Conservation (phyloP, 2,888 invertebrate species). For the Pammene fasciana region DNA sequence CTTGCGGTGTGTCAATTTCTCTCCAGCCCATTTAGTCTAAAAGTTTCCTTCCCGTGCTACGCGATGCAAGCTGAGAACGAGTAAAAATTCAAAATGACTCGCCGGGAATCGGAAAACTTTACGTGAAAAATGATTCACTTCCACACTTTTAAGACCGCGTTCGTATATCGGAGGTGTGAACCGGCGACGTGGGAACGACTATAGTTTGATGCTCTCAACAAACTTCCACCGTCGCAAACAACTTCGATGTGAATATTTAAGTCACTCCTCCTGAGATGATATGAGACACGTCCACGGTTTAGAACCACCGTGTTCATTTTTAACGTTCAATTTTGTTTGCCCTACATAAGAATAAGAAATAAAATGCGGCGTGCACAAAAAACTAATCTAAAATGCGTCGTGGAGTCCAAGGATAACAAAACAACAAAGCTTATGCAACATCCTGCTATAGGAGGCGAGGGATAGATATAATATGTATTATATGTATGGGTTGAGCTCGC, state of each 20-base stretch:
- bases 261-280: slow-evolving; percentile 26
- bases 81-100: slow-evolving; percentile 60
- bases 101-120: slow-evolving; percentile 62
- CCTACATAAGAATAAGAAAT: slow-evolving; percentile 54
- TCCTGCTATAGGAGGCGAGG: slow-evolving; percentile 73
- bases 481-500: slow-evolving; percentile 65
- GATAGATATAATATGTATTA: slow-evolving; percentile 69
- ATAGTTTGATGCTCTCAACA: slow-evolving; percentile 65
- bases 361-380: slow-evolving; percentile 63
- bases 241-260: slow-evolving; percentile 53
- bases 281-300: slow-evolving; percentile 27
- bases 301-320: slow-evolving; percentile 51
- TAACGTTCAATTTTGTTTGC: slow-evolving; percentile 64
- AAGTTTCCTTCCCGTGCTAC: slow-evolving; percentile 66
- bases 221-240: slow-evolving; percentile 58
- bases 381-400: slow-evolving; percentile 79
- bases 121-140: slow-evolving; percentile 66
- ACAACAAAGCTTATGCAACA: slow-evolving; percentile 82
- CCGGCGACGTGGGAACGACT: slow-evolving; percentile 61
- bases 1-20: slow-evolving; percentile 61
- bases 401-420: slow-evolving; percentile 74
- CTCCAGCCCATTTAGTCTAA: slow-evolving; percentile 70
- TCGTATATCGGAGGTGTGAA: slow-evolving; percentile 57
- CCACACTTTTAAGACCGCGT: slow-evolving; percentile 54
- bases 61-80: slow-evolving; percentile 52